Evolutionary conservation across 2,113 vertebrate species (phyloP), one percentile per base, ranked within the genome.

Genomic region (Speoplatyrhinus poulsoni): DNA sequence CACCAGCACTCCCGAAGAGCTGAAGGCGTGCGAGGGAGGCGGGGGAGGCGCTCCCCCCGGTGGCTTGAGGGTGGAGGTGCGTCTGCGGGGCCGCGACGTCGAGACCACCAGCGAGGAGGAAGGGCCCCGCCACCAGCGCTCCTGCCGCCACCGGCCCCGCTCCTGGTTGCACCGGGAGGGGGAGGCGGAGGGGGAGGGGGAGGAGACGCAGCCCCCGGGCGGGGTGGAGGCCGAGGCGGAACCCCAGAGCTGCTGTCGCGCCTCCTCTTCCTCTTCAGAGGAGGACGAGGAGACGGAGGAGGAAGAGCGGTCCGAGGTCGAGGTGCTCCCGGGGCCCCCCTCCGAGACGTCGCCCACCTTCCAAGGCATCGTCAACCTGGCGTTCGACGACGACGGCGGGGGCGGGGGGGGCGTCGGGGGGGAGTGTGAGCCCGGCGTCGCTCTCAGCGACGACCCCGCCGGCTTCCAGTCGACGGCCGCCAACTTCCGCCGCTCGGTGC

Each of bases 1-100:
- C 81, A 99, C 98, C 0, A 99, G 98, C 88, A 99, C 98, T 15
- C 98, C 98, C 0, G 98, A 99, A 82, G 98, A 99, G 85, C 73
- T 99, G 50, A 99, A 98, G 90, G 94, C 95, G 67, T 96, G 93
- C 9, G 98, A 99, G 17, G 92, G 93, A 7, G 96, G 93, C 9
- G 98, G 99, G 17, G 92, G 93, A 7, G 96, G 95, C 12, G 63
- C 80, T 0, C 26, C 26, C 26, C 26, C 26, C 26, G 26, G 26
- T 26, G 89, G 86, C 7, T 76, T 98, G 75, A 94, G 95, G 69
- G 94, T 96, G 76, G 98, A 99, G 90, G 95, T 98, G 48, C 93
- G 95, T 83, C 87, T 97, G 82, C 95, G 94, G 74, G 96, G 95
- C 17, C 89, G 90, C n/a, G 95, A 95, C 49, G 69, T 70, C 0